These are phyloP conservation scores for Madoqua kirkii DNA, from an alignment of 2,113 vertebrate species.

Conservation along the genomic window DNA sequence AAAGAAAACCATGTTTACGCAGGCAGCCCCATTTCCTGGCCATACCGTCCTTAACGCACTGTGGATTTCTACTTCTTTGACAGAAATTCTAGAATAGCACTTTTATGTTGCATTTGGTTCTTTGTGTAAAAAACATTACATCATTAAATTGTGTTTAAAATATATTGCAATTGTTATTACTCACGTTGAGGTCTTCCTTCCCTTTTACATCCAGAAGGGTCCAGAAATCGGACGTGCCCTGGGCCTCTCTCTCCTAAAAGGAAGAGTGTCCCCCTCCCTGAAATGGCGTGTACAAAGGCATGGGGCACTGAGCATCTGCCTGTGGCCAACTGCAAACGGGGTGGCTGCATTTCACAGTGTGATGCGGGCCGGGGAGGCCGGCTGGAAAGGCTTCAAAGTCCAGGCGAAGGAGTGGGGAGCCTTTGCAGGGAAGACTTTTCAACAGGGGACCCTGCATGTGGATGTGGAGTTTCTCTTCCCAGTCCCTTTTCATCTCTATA, in stretches of 20 bases:
- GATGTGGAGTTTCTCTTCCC: background rate
- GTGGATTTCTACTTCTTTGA: background rate
- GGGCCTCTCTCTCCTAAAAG: background rate
- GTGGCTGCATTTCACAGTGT: background rate
- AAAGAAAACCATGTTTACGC: background rate
- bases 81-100: background rate
- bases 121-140: background rate
- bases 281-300: background rate
- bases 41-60: background rate
- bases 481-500: background rate
- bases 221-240: background rate
- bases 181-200: background rate
- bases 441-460: background rate
- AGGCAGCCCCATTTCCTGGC: background rate
- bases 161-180: background rate
- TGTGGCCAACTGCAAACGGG: accelerated
- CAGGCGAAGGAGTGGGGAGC: background rate
- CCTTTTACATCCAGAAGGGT: background rate
- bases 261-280: background rate
- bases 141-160: background rate
- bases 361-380: accelerated
- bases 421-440: background rate
- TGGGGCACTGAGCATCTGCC: background rate
- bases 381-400: background rate
- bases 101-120: background rate